Percentiles rank a stretch among this genome's conserved stretches.
phyloP scores from a whole-genome alignment of 2,797 vertebrate genomes.

The Cetoscarus ocellatus region DNA sequence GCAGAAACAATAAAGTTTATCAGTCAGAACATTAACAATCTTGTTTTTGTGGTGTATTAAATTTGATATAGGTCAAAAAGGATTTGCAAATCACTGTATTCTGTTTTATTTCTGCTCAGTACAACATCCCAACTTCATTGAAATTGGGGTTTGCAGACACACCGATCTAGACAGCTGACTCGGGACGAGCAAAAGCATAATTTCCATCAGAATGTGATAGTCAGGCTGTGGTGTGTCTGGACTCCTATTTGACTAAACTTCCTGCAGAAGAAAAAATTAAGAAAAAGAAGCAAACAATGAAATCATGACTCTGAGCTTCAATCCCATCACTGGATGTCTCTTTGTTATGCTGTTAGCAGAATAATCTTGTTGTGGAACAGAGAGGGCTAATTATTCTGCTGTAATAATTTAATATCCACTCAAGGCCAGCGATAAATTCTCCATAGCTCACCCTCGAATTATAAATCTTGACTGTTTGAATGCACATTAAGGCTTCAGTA shows the following conservation, averaged over 20 bases:
- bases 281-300: conserved; percentile 11
- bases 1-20: no score
- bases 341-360: conserved; percentile 34
- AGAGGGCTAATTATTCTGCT: conserved; percentile 21
- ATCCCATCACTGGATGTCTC: conserved; percentile 11
- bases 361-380: conserved; percentile 15
- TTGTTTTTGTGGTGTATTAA: no score
- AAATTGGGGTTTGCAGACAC: not conserved
- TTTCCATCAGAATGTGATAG: not conserved
- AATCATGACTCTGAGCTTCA: conserved; percentile 13
- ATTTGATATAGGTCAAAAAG: no score
- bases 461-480: conserved; percentile 33
- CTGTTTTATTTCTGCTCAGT: no score
- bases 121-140: not conserved
- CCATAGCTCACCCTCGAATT: conserved; percentile 20
- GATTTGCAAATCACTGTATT: no score
- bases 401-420: conserved; percentile 32
- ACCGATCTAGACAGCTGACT: not conserved
- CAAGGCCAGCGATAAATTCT: conserved; percentile 32
- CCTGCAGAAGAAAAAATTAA: conserved; percentile 6
- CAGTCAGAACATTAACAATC: no score
- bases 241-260: not conserved
- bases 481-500: conserved; percentile 17
- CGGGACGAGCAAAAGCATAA: not conserved
- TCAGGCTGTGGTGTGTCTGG: not conserved